Evolutionary conservation across 2,888 invertebrate genomes (phyloP), one percentile per base, ranked within the genome.

Genomic region (Ptilodon capucinus): DNA sequence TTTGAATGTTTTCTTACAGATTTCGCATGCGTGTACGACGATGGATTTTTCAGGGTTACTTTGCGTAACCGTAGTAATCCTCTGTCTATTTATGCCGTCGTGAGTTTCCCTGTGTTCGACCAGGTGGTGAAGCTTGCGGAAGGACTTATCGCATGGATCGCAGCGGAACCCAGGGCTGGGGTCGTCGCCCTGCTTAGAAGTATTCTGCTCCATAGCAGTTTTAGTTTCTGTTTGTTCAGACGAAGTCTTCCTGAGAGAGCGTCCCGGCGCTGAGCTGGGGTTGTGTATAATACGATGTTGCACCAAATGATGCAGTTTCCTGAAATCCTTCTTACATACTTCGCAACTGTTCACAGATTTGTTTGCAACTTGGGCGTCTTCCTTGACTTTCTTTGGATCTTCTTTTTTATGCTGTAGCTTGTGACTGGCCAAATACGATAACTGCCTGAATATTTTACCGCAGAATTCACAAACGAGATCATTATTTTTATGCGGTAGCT

Each of bases 21-120:
- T 61, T 5, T 88, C 84, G 51, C 92, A 92, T 44, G 81, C 76
- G 9, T 88, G 85, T 8, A 75, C 49, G 14, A 74, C 54, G 9
- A 71, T 65, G 1, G 71, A 63, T 19, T 58, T 55, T 7, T 53
- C 52, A 43, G 64, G 71, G 11, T 65, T 56, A 18, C 60, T 54
- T 16, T 44, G 42, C 8, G 58, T 23, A n/a, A 53, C 55, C 5
- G 69, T 54, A 4, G 68, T 60, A 18, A 60, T 73, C 46, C 81
- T 81, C 54, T 85, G 86, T 43, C 85, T 80, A 48, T 86, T 86
- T 23, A 84, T 86, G 18, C 86, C 84, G 48, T 86, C 90, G 42
- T 91, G 91, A 1, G 89, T 89, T 61, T 91, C 91, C 54, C 91
- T 77, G 28, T 91, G 91, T 57, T 91, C 91, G 6, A 91, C 91